These are phyloP conservation scores for Tholera decimalis DNA, from an alignment of 2,888 invertebrate genomes.

Conservation along the genomic window DNA sequence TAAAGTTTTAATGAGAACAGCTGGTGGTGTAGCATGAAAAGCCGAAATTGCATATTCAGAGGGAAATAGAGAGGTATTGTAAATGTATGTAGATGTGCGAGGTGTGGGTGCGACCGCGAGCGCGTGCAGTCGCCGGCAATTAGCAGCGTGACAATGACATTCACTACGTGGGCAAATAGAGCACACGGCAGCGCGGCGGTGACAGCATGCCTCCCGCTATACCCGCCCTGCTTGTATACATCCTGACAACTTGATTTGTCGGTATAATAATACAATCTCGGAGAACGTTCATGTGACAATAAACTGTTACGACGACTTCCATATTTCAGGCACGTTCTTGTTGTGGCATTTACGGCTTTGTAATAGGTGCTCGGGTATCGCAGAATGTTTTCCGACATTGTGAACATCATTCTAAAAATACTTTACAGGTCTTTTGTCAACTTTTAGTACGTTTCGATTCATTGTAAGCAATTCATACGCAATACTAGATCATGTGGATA, in stretches of 20 bases:
- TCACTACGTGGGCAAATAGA: slow-evolving; percentile 89
- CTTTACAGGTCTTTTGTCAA: slow-evolving; percentile 32
- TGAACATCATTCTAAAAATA: slow-evolving; percentile 42
- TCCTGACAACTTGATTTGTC: slow-evolving; percentile 63
- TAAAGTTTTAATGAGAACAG: slow-evolving; percentile 72
- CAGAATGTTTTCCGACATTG: slow-evolving; percentile 37
- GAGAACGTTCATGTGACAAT: slow-evolving; percentile 57
- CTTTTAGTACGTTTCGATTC: slow-evolving; percentile 14
- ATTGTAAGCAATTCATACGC: neutral
- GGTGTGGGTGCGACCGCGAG: slow-evolving; percentile 60
- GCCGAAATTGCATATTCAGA: slow-evolving; percentile 72
- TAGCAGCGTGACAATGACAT: slow-evolving; percentile 89
- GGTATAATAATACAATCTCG: slow-evolving; percentile 62
- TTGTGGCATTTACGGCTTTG: slow-evolving; percentile 64
- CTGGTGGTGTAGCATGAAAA: slow-evolving; percentile 58
- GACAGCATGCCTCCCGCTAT: slow-evolving; percentile 62
- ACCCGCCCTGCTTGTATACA: slow-evolving; percentile 43
- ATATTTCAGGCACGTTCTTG: slow-evolving; percentile 64
- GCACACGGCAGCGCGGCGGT: slow-evolving; percentile 62
- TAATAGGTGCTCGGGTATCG: slow-evolving; percentile 54
- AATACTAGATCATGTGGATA: neutral
- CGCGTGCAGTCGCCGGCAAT: slow-evolving; percentile 78
- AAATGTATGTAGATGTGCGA: slow-evolving; percentile 66
- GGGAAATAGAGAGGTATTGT: slow-evolving; percentile 70
- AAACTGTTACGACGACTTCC: slow-evolving; percentile 59